Percentiles rank a stretch among this genome's conserved stretches.
phyloP scores from a whole-genome alignment of 2,888 invertebrate species.

The Lasioglossum lativentre region DNA sequence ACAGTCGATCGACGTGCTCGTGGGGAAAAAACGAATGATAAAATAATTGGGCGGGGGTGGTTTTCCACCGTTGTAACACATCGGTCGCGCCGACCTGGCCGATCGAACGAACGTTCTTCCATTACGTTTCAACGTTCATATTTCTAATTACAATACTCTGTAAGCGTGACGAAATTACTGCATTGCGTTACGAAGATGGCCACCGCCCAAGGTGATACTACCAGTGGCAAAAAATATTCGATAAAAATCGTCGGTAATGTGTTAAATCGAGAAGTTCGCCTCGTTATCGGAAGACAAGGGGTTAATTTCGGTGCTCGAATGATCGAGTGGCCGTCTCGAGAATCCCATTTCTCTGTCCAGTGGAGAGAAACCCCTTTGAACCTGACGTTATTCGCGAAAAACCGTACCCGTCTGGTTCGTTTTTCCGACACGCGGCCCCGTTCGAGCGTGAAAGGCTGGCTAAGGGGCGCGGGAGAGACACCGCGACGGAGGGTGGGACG shows the following conservation, averaged over 20 bases:
- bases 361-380: not conserved
- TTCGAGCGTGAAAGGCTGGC: conserved; percentile 22
- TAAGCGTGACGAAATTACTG: no score
- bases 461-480: not conserved
- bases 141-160: no score
- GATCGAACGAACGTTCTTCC: not conserved
- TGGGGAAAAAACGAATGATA: conserved; percentile 47
- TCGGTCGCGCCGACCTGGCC: conserved; percentile 1
- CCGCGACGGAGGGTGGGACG: not conserved
- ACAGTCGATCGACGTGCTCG: conserved; percentile 42
- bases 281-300: not conserved
- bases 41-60: conserved; percentile 61
- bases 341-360: conserved; percentile 7
- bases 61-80: conserved; percentile 24
- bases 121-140: not conserved
- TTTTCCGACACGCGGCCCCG: conserved; percentile 19
- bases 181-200: no score
- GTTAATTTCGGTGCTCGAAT: not conserved
- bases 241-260: not conserved
- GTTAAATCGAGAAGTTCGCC: not conserved
- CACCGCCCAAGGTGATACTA: no score
- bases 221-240: no score
- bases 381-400: conserved; percentile 21
- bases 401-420: conserved; percentile 2
- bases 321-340: not conserved